These are phyloP conservation scores for Macaria liturata DNA, from an alignment of 2,888 invertebrate genomes.

Conservation along the genomic window DNA sequence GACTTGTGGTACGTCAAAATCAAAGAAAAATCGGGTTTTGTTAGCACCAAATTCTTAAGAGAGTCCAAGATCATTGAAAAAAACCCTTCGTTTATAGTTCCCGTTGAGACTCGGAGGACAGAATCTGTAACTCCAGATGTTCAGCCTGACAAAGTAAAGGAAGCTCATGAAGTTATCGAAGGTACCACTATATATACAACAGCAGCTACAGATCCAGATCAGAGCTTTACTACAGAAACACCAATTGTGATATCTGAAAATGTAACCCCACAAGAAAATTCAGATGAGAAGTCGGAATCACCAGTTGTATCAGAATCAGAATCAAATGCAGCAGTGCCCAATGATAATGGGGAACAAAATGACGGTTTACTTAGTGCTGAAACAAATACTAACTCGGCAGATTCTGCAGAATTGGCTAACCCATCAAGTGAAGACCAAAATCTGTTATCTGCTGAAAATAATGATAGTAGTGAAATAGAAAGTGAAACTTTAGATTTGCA, in stretches of 20 bases:
- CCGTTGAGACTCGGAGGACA: slow-evolving; percentile 39
- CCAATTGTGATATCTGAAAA: slow-evolving; percentile 25
- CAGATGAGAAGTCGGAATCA: slow-evolving; percentile 8
- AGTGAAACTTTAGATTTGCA: slow-evolving; percentile 17
- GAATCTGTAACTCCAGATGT: slow-evolving; percentile 49
- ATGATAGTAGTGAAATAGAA: slow-evolving; percentile 4
- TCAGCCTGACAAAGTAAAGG: slow-evolving; percentile 69
- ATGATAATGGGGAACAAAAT: slow-evolving; percentile 10
- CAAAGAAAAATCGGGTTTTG: slow-evolving; percentile 87
- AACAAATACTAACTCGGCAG: slow-evolving; percentile 4
- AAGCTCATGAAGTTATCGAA: slow-evolving; percentile 83
- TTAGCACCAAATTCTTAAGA: slow-evolving; percentile 80
- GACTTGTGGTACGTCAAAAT: slow-evolving; percentile 88
- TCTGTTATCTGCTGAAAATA: slow-evolving; percentile 3
- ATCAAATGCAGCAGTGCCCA: slow-evolving; percentile 7
- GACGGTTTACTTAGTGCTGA: not conserved
- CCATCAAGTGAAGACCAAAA: slow-evolving; percentile 9
- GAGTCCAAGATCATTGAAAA: slow-evolving; percentile 82
- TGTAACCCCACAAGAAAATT: slow-evolving; percentile 25
- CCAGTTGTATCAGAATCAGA: slow-evolving; percentile 6
- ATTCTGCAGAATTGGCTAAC: not conserved
- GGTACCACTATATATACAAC: slow-evolving; percentile 85
- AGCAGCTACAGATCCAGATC: slow-evolving; percentile 40
- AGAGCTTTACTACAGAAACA: slow-evolving; percentile 30
- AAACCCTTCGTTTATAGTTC: slow-evolving; percentile 61